Base-by-base conservation (phyloP, 1,140 invertebrate genomes). In the Meloidogyne exigua region DNA sequence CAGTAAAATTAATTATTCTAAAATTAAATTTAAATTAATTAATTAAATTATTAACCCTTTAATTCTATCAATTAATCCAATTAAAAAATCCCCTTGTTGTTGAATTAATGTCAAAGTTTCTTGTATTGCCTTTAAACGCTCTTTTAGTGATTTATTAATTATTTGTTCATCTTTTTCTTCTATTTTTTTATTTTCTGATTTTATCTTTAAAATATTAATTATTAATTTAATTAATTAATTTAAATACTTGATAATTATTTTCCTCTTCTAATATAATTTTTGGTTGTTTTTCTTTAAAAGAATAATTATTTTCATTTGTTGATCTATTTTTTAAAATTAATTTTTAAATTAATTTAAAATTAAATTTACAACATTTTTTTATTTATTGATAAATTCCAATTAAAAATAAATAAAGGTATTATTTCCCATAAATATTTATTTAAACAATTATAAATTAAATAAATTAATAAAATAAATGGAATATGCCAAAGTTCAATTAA, bases 1-100 rank as follows among this genome's bases (percentile, higher is more conserved):
- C 93, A 42, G 94, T 95, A 89, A 98, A 98, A 88, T 97, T 96
- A 89, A 98, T 95, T 74, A 95, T 92, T 88, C 93, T 95, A 89
- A 73, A 91, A 91, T 80, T 81, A 15, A 15, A 28, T 44, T n/a
- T 57, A 39, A 15, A 23, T 25, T 21, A 77, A 49, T 75, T 39
- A 18, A 25, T 9, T 21, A 72, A 26, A 18, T 10, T 7, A 78
- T 83, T 18, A 39, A 84, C 83, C 87, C 87, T 39, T 77, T 76
- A 62, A 87, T 74, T 71, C 85, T 68, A 57, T 86, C 84, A 62
- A 86, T 42, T 15, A 87, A 67, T 23, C 76, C 80, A 69, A 81
- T 84, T 18, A 87, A 57, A 71, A 83, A 86, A 66, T 85, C 79
- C 2, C 87, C 36, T 18, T 67, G 57, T 26, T 75, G 65, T 67